Conservation (phyloP, 2,113 vertebrate species). For the Boulengeromyrus knoepffleri region DNA sequence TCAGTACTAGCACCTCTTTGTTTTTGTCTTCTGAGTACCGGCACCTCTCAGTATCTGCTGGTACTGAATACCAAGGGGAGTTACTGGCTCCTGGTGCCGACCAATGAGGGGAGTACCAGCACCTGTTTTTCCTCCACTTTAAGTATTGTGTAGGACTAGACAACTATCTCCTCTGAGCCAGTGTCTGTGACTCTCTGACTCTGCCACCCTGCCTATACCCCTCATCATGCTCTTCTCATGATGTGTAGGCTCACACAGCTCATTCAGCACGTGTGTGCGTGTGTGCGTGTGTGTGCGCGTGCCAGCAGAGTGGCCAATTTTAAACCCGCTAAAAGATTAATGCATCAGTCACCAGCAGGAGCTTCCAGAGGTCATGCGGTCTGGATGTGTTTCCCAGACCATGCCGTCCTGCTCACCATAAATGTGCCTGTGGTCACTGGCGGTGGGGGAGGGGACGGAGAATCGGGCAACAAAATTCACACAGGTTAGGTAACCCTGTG, state of each 20-base stretch:
- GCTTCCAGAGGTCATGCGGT: neutral
- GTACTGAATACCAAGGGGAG: neutral
- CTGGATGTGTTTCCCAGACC: neutral
- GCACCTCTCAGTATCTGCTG: neutral
- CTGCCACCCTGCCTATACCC: neutral
- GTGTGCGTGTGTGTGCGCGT: too few relatives aligned
- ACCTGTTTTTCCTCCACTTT: neutral
- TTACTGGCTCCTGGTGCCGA: neutral
- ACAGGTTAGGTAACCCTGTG: neutral
- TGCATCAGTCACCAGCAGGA: too few relatives aligned
- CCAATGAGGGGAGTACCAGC: too few relatives aligned
- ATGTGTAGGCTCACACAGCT: too few relatives aligned
- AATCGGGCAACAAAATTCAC: neutral
- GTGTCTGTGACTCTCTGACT: neutral
- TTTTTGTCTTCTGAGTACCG: too few relatives aligned
- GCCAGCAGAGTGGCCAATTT: too few relatives aligned
- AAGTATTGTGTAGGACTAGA: neutral
- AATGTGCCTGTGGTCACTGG: neutral
- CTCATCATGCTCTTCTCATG: neutral
- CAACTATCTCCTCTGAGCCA: neutral
- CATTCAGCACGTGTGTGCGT: too few relatives aligned
- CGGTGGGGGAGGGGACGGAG: neutral
- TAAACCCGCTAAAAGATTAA: too few relatives aligned
- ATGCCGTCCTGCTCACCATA: too few relatives aligned
- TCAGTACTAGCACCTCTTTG: neutral